Conservation (phyloP, 1,140 invertebrate genomes). For the Anoplophora glabripennis region DNA sequence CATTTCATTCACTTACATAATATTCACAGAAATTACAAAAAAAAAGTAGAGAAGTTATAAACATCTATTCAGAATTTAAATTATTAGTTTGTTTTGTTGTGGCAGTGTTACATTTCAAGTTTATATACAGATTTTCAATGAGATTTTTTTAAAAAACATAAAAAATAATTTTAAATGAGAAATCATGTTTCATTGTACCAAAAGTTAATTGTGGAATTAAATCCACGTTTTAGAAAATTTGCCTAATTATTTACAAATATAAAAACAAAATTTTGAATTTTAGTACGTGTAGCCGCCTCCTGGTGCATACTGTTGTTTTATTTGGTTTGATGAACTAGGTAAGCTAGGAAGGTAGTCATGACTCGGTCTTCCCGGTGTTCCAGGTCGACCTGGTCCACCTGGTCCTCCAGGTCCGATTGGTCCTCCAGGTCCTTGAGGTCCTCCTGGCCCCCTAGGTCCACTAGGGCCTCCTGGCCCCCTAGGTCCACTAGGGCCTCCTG, state of each 20-base stretch:
- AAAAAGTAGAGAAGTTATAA: background rate
- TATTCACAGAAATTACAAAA: background rate
- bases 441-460: slow-evolving; percentile 30
- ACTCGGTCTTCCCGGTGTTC: slow-evolving; percentile 15
- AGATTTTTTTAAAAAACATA: no score
- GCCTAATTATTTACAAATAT: no score
- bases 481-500: slow-evolving; percentile 22
- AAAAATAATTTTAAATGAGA: no score
- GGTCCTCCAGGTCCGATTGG: slow-evolving; percentile 26
- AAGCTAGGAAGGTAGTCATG: background rate
- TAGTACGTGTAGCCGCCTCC: slow-evolving; percentile 58
- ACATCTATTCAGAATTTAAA: slow-evolving; percentile 1
- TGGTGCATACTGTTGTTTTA: slow-evolving; percentile 39
- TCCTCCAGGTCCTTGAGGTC: slow-evolving; percentile 16
- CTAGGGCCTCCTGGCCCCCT: slow-evolving; percentile 44
- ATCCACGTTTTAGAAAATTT: no score
- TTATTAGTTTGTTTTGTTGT: no score
- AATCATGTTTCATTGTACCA: no score
- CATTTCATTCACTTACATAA: background rate
- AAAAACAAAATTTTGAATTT: slow-evolving; percentile 8
- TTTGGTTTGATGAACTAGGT: slow-evolving; percentile 9
- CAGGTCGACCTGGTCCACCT: slow-evolving; percentile 10
- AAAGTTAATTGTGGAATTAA: no score
- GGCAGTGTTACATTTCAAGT: background rate
- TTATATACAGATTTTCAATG: slow-evolving; percentile 4